phyloP scores from a whole-genome alignment of 2,113 vertebrate genomes.

The Erythrolamprus reginae region DNA sequence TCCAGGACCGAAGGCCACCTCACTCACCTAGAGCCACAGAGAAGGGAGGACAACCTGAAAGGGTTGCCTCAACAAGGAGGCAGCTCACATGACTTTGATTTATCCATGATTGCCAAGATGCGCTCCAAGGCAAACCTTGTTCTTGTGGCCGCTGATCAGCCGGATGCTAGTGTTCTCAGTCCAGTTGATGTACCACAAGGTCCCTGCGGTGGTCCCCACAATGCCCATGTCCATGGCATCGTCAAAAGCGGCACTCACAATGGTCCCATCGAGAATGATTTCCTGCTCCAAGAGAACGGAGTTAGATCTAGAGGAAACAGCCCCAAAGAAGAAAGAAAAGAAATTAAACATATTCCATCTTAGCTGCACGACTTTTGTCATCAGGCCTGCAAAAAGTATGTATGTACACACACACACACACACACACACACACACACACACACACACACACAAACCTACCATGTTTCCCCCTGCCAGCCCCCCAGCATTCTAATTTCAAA shows the following conservation, averaged over 20 bases:
- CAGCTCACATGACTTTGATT: background rate
- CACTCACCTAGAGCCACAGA: slow-evolving; percentile 73
- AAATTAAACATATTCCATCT: background rate
- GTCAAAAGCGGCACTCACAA: slow-evolving; percentile 84
- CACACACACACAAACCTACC: background rate
- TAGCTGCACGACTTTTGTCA: background rate
- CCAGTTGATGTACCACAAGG: slow-evolving; percentile 94
- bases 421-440: too few relatives aligned
- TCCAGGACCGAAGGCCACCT: slow-evolving; percentile 75
- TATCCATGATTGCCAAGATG: background rate
- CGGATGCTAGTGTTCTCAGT: slow-evolving; percentile 79
- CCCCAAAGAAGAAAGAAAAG: background rate
- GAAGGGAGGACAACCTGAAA: background rate
- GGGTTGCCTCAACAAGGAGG: background rate
- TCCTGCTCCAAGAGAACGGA: slow-evolving; percentile 79
- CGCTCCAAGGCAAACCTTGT: slow-evolving; percentile 71
- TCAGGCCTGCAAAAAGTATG: accelerated
- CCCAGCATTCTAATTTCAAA: too few relatives aligned
- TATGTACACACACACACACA: background rate
- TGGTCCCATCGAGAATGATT: slow-evolving; percentile 81
- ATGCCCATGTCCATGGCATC: slow-evolving; percentile 87
- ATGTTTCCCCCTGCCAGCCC: too few relatives aligned
- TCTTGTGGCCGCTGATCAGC: slow-evolving; percentile 87
- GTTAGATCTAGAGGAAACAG: slow-evolving; percentile 57
- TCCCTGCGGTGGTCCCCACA: slow-evolving; percentile 86